Evolutionary conservation across 2,888 invertebrate genomes (phyloP).

Genomic region (Plutella xylostella): DNA sequence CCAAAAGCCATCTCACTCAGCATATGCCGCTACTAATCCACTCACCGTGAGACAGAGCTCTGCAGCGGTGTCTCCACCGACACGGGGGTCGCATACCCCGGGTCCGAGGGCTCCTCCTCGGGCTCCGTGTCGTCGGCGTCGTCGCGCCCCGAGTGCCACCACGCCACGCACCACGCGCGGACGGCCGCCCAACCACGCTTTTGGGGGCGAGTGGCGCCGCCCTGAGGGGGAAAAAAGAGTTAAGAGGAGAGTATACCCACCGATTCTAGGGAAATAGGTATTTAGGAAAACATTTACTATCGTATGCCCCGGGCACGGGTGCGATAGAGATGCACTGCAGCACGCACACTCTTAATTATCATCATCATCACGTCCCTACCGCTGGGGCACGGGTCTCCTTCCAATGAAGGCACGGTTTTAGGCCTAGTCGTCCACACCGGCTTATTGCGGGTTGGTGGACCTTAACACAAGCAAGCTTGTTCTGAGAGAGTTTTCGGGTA

Average conservation of each 20-base stretch:
- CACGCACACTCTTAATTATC: neutral
- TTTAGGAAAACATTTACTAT: too few relatives aligned
- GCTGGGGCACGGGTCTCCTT: too few relatives aligned
- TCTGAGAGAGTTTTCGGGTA: too few relatives aligned
- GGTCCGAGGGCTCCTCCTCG: slow-evolving; percentile 82
- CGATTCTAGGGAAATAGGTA: neutral
- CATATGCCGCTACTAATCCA: neutral
- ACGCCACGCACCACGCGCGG: slow-evolving; percentile 86
- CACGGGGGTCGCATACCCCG: slow-evolving; percentile 82
- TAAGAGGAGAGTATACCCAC: neutral
- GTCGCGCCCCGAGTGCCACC: slow-evolving; percentile 91
- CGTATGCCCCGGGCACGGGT: too few relatives aligned
- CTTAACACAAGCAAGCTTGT: too few relatives aligned
- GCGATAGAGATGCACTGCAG: too few relatives aligned
- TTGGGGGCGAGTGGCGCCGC: slow-evolving; percentile 25
- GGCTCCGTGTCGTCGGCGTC: slow-evolving; percentile 84
- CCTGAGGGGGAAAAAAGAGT: slow-evolving; percentile 14
- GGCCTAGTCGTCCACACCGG: too few relatives aligned
- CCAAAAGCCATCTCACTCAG: too few relatives aligned
- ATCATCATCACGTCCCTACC: too few relatives aligned
- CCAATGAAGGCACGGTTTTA: neutral
- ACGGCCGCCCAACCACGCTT: slow-evolving; percentile 64
- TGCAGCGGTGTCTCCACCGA: slow-evolving; percentile 90
- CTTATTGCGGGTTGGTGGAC: too few relatives aligned
- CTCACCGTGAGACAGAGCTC: slow-evolving; percentile 83